Conservation (phyloP, 1,140 invertebrate species). For the Bombus cullumanus region DNA sequence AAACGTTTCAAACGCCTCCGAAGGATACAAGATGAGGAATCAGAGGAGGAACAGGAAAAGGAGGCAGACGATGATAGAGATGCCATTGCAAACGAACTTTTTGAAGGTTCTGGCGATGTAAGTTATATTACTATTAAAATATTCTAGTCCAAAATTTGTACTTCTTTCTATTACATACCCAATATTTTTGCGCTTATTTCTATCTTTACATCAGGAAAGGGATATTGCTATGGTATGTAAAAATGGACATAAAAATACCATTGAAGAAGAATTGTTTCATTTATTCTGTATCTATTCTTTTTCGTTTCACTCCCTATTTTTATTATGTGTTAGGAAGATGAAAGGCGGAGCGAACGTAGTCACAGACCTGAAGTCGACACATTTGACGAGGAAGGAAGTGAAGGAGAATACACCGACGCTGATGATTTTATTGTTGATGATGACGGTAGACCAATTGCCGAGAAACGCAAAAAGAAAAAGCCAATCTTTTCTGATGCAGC, state of each 20-base stretch:
- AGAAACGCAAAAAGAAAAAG: slow-evolving; percentile 93
- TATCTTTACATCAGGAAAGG: slow-evolving; percentile 71
- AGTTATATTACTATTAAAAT: slow-evolving; percentile 71
- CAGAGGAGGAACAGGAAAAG: slow-evolving; percentile 89
- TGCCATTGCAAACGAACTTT: slow-evolving; percentile 94
- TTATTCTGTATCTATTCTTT: neutral
- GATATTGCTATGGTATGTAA: slow-evolving; percentile 72
- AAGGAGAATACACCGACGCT: slow-evolving; percentile 92
- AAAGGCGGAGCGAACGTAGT: slow-evolving; percentile 88
- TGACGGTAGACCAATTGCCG: slow-evolving; percentile 94
- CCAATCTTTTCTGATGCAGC: slow-evolving; percentile 96
- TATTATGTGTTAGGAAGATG: slow-evolving; percentile 87
- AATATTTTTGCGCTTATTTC: slow-evolving; percentile 43
- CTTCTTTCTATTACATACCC: slow-evolving; percentile 23
- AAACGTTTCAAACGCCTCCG: slow-evolving; percentile 94
- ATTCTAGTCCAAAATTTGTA: neutral
- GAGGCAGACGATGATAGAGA: slow-evolving; percentile 91
- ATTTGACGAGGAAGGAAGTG: slow-evolving; percentile 90
- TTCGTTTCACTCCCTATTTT: neutral
- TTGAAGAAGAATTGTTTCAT: neutral
- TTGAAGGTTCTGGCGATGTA: slow-evolving; percentile 93
- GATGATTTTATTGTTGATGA: slow-evolving; percentile 99
- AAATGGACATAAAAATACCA: neutral
- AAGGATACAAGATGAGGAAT: slow-evolving; percentile 94
- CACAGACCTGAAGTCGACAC: slow-evolving; percentile 85